These are phyloP conservation scores for Apamea anceps DNA, from an alignment of 2,888 invertebrate genomes.

Conservation along the genomic window DNA sequence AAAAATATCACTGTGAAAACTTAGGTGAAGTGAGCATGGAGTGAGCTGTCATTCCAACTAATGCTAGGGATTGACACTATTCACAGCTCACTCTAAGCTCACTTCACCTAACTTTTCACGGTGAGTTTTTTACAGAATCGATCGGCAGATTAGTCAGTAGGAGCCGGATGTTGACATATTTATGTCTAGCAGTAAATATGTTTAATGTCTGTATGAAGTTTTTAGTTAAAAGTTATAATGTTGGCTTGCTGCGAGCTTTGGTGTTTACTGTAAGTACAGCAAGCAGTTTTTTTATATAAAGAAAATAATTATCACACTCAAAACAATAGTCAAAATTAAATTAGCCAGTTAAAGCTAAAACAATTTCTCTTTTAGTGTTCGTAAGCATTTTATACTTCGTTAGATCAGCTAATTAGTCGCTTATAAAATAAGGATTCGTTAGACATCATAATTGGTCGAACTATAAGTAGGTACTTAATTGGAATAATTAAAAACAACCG, in stretches of 20 bases:
- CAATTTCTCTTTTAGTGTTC: background rate
- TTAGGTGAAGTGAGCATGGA: too few species aligned
- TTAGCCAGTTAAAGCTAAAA: background rate
- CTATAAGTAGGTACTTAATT: background rate
- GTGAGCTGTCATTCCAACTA: too few species aligned
- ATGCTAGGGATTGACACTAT: too few species aligned
- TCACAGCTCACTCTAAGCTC: too few species aligned
- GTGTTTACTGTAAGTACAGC: background rate
- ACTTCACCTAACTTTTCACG: too few species aligned
- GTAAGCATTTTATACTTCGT: background rate
- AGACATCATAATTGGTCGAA: background rate
- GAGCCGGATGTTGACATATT: background rate
- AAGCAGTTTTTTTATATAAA: background rate
- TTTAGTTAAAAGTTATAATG: background rate
- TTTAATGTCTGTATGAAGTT: background rate
- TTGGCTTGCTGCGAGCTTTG: background rate
- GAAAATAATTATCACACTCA: background rate
- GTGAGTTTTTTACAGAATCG: too few species aligned
- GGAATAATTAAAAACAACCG: conserved; percentile 17
- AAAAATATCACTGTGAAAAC: too few species aligned
- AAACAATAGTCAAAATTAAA: background rate
- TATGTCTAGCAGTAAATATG: background rate
- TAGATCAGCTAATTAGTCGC: background rate
- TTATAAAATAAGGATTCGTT: background rate
- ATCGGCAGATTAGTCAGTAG: background rate